A percentile compares a stretch with the other conserved stretches of the same genome.
Conservation (phyloP, 2,797 vertebrate genomes). For the Hippocampus kuda region DNA sequence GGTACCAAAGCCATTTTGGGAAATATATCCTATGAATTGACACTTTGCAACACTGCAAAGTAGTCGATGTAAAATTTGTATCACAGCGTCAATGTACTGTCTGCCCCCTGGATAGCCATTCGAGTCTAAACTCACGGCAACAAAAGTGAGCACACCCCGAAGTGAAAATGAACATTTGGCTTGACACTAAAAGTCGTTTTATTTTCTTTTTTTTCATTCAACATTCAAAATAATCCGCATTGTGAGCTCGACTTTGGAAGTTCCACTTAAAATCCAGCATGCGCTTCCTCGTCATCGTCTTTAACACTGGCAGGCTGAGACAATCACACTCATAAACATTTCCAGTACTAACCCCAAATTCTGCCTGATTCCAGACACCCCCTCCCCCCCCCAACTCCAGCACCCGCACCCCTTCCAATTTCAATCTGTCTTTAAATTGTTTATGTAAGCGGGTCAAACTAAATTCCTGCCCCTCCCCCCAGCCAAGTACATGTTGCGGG, state of each 20-base stretch:
- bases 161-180: too few species aligned
- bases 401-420: slow-evolving; percentile 9
- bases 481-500: slow-evolving; percentile 27
- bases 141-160: too few species aligned
- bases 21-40: too few species aligned
- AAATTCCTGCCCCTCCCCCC: background rate
- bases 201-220: too few species aligned
- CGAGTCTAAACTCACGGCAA: too few species aligned
- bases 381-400: background rate
- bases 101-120: too few species aligned
- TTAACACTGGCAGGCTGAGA: background rate
- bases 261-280: slow-evolving; percentile 1
- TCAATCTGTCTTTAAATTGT: slow-evolving; percentile 24
- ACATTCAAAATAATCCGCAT: background rate
- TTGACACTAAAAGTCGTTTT: too few species aligned
- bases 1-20: too few species aligned
- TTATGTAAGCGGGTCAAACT: slow-evolving; percentile 20
- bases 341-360: background rate
- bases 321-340: background rate
- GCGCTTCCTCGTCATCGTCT: background rate
- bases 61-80: too few species aligned
- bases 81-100: too few species aligned
- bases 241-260: background rate
- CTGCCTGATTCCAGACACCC: background rate
- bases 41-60: too few species aligned